phyloP scores from a whole-genome alignment of 2,888 invertebrate genomes.

The Drosophila lutescens region DNA sequence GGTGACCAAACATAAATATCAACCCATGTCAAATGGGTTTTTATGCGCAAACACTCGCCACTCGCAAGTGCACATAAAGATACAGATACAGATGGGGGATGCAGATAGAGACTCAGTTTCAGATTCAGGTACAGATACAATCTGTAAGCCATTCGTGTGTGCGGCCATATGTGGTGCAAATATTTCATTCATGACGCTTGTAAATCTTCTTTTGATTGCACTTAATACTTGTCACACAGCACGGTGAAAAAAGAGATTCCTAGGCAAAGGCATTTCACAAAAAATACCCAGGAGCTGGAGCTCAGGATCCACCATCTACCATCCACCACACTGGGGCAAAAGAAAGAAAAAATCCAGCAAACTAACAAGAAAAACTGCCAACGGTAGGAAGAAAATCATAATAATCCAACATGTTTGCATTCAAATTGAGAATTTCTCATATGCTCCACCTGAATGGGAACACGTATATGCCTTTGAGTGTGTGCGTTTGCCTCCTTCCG shows the following conservation, averaged over 20 bases:
- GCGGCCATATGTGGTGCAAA: slow-evolving; percentile 70
- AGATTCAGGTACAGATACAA: slow-evolving; percentile 30
- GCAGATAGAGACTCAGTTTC: slow-evolving; percentile 4
- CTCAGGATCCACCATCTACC: slow-evolving; percentile 1
- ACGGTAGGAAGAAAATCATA: slow-evolving; percentile 71
- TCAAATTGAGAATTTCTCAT: slow-evolving; percentile 73
- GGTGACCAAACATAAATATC: slow-evolving; percentile 69
- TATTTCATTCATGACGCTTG: slow-evolving; percentile 80
- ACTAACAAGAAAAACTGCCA: slow-evolving; percentile 57
- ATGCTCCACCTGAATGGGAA: slow-evolving; percentile 40
- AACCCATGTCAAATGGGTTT: slow-evolving; percentile 67
- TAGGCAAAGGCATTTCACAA: slow-evolving; percentile 32
- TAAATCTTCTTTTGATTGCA: slow-evolving; percentile 79
- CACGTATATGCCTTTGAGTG: slow-evolving; percentile 6
- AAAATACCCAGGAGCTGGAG: slow-evolving; percentile 17
- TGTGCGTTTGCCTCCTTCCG: slow-evolving; percentile 17
- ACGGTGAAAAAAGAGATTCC: slow-evolving; percentile 30
- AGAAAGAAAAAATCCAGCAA: slow-evolving; percentile 38
- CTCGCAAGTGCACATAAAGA: slow-evolving; percentile 12
- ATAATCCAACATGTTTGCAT: slow-evolving; percentile 77
- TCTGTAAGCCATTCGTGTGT: slow-evolving; percentile 49
- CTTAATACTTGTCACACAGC: slow-evolving; percentile 74
- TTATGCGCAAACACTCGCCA: slow-evolving; percentile 49
- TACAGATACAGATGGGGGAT: slow-evolving; percentile 16
- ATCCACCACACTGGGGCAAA: slow-evolving; percentile 21